These are phyloP conservation scores for Dryobota labecula DNA, from an alignment of 2,888 invertebrate genomes.

Conservation along the genomic window DNA sequence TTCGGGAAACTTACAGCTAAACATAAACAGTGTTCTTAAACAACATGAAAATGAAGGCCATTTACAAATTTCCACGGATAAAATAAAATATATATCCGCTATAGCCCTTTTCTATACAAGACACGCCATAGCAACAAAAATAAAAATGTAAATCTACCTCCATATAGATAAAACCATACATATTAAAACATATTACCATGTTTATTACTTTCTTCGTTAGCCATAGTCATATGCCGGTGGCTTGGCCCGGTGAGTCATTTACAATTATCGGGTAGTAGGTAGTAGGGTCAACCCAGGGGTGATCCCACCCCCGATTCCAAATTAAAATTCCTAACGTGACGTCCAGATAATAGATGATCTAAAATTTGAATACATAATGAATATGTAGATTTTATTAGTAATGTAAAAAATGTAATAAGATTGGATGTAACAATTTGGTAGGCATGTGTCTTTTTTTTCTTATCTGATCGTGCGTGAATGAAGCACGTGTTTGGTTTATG, in stretches of 20 bases:
- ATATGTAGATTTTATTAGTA: conserved; percentile 64
- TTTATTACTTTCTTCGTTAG: conserved; percentile 48
- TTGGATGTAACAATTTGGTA: conserved; percentile 34
- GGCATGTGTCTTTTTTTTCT: conserved; percentile 31
- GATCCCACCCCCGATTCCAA: conserved; percentile 76
- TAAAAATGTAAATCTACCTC: background rate
- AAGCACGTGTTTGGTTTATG: conserved; percentile 41
- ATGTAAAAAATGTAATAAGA: conserved; percentile 61
- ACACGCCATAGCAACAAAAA: background rate
- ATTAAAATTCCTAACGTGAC: conserved; percentile 82
- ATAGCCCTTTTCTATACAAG: background rate
- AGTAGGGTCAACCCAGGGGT: conserved; percentile 73
- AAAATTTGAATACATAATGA: conserved; percentile 76
- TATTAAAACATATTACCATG: conserved; percentile 32
- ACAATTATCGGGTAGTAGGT: conserved; percentile 76
- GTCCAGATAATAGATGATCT: conserved; percentile 78
- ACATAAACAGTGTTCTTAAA: too few relatives aligned
- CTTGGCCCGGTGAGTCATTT: conserved; percentile 75
- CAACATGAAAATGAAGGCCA: too few relatives aligned
- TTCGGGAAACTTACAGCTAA: too few relatives aligned
- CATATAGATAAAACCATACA: conserved; percentile 5
- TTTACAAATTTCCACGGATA: too few relatives aligned
- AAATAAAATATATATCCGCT: too few relatives aligned
- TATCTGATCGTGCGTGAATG: conserved; percentile 35
- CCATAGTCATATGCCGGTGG: conserved; percentile 17